Evolutionary conservation across 2,888 invertebrate genomes (phyloP), one percentile per base, ranked within the genome.

Genomic region (Clitarchus hookeri): DNA sequence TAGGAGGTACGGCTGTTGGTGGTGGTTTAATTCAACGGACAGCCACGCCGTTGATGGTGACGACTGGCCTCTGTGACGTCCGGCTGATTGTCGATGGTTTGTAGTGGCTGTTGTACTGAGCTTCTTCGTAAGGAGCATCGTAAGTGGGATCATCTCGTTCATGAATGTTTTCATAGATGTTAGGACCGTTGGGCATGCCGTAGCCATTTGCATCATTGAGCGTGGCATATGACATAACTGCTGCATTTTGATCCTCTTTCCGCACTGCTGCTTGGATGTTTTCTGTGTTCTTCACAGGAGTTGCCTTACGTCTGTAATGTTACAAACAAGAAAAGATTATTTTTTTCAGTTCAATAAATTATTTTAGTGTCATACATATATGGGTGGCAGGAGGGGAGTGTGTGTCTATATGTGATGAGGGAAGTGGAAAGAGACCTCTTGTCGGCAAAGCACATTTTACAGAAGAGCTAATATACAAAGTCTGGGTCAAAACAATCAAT

Each of bases 1-100:
- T 13, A 9, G 65, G 65, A 65, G 65, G 65, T 13, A 65, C 65
- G 19, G 65, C 65, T 19, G 65, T 65, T 23, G 65, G 19, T 19
- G 65, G 19, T n/a, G 65, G 19, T 65, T 11, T n/a, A 19, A 19
- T 11, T 92, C 93, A 97, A 93, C 96, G 95, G 84, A 97, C 96
- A 78, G 97, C 95, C 84, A 97, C 97, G 13, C 97, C 97, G 90
- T 97, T 97, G 89, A 97, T 97, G 83, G 97, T 97, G 89, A 97
- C 96, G 53, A 90, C 90, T 25, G 90, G 89, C 8, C 89, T 36
- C 94, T 94, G 84, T 94, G 94, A 87, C 92, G 90, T 87, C 87
- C 91, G 90, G 77, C 93, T 92, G 0, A 93, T 91, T 16, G 96
- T 96, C 89, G 95, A 95, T 0, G 96, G 95, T 87, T 95, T 95